A percentile compares a stretch with the other conserved stretches of the same genome.
These are phyloP conservation scores for Cyclopterus lumpus DNA, from an alignment of 2,797 vertebrate species.

Conservation along the genomic window DNA sequence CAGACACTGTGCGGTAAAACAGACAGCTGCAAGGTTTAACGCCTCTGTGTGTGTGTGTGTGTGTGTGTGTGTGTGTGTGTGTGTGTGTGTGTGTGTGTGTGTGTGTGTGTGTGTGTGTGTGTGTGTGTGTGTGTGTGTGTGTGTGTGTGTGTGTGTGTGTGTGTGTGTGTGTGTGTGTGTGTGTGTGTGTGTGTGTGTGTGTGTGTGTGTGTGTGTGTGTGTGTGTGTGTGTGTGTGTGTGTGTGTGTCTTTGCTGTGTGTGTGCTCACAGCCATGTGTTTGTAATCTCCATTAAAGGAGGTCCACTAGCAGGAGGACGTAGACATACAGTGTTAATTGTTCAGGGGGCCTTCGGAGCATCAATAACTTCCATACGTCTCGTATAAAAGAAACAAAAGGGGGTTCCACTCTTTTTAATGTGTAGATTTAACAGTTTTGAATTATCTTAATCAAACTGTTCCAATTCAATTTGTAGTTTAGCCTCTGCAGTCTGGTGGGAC, in stretches of 20 bases:
- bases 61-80: conserved; percentile 31
- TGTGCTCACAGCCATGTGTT: conserved; percentile 64
- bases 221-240: conserved; percentile 27
- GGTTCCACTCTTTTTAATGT: not conserved
- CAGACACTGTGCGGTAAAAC: conserved; percentile 48
- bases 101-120: too few relatives aligned
- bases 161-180: conserved; percentile 19
- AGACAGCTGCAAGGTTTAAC: conserved; percentile 79
- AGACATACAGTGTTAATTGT: conserved; percentile 42
- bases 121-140: conserved; percentile 35
- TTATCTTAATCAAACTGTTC: not conserved
- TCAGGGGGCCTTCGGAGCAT: conserved; percentile 24
- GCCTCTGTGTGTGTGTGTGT: conserved; percentile 31
- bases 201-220: too few relatives aligned
- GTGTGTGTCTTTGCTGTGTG: conserved; percentile 2
- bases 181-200: conserved; percentile 11
- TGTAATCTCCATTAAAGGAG: conserved; percentile 58
- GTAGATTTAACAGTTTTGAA: not conserved
- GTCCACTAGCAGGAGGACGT: conserved; percentile 38
- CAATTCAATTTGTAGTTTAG: not conserved
- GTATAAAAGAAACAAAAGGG: not conserved
- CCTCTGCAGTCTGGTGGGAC: not conserved
- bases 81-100: conserved; percentile 15
- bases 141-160: conserved; percentile 2
- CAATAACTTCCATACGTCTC: conserved; percentile 11